Conservation (phyloP, 2,113 vertebrate genomes). For the Tyrannus savana region DNA sequence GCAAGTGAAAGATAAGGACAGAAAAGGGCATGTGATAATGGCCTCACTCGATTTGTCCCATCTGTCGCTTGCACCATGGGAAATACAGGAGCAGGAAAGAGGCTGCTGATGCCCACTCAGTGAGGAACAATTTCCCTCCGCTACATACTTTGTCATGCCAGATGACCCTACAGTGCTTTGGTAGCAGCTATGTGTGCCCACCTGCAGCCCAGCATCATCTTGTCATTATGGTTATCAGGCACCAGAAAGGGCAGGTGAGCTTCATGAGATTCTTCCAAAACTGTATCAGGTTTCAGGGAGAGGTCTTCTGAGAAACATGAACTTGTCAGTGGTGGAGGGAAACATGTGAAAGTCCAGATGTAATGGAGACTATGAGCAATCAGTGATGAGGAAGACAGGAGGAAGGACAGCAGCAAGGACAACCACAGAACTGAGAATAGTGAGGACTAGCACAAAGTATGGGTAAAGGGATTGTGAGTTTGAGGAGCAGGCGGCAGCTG, state of each 20-base stretch:
- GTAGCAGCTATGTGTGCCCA: background rate
- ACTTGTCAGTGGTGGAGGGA: background rate
- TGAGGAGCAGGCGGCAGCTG: background rate
- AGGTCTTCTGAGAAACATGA: background rate
- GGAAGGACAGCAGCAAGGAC: background rate
- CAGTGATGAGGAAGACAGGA: background rate
- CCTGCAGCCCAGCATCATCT: background rate
- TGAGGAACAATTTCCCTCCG: background rate
- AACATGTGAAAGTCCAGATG: background rate
- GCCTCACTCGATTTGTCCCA: background rate
- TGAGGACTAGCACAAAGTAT: background rate
- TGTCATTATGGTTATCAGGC: background rate
- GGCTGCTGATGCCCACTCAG: accelerated
- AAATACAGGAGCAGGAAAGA: background rate
- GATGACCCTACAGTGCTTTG: background rate
- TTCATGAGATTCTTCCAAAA: background rate
- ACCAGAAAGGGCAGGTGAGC: background rate
- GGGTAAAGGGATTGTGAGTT: background rate
- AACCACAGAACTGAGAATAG: background rate
- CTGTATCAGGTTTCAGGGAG: background rate
- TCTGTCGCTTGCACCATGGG: accelerated
- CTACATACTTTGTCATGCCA: background rate
- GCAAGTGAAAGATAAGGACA: background rate
- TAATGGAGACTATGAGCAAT: background rate
- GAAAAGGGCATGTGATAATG: background rate